Evolutionary conservation across 2,113 vertebrate genomes (phyloP).

Genomic region (Pomatostomus ruficeps): DNA sequence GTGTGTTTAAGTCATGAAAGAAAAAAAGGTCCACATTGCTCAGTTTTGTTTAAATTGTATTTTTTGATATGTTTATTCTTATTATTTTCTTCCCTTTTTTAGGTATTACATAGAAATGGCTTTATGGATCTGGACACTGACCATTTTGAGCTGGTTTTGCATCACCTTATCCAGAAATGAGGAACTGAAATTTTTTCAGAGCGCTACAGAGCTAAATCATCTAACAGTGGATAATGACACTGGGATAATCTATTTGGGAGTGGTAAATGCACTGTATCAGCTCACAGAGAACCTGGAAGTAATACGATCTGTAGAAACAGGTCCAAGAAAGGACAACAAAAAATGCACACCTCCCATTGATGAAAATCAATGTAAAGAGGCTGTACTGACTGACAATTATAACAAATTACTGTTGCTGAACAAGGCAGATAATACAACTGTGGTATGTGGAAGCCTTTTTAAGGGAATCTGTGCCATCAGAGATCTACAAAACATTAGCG

Average conservation of each 20-base stretch:
- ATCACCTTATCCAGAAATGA: constrained; percentile 35
- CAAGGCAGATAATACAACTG: constrained; percentile 55
- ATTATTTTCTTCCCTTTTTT: background rate
- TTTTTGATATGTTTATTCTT: background rate
- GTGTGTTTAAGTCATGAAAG: background rate
- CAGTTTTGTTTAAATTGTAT: background rate
- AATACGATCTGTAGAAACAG: constrained; percentile 59
- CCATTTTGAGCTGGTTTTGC: constrained; percentile 52
- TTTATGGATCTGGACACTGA: constrained; percentile 60
- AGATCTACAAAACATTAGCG: constrained; percentile 76
- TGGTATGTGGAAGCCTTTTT: constrained; percentile 91
- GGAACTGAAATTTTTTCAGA: constrained; percentile 60
- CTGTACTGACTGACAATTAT: constrained; percentile 76
- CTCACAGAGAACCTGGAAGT: constrained; percentile 69
- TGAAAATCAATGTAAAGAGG: constrained; percentile 77
- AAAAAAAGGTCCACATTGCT: background rate
- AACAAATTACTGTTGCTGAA: constrained; percentile 92
- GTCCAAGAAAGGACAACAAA: constrained; percentile 81
- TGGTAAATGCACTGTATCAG: constrained; percentile 87
- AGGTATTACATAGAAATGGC: constrained; percentile 70
- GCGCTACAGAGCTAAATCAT: constrained; percentile 82
- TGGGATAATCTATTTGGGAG: constrained; percentile 85
- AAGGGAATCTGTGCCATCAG: constrained; percentile 90
- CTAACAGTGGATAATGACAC: constrained; percentile 77
- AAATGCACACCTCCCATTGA: constrained; percentile 90